Percentiles rank a stretch among this genome's conserved stretches.
These are phyloP conservation scores for Brachyhypopomus gauderio DNA, from an alignment of 2,113 vertebrate genomes.

Conservation along the genomic window DNA sequence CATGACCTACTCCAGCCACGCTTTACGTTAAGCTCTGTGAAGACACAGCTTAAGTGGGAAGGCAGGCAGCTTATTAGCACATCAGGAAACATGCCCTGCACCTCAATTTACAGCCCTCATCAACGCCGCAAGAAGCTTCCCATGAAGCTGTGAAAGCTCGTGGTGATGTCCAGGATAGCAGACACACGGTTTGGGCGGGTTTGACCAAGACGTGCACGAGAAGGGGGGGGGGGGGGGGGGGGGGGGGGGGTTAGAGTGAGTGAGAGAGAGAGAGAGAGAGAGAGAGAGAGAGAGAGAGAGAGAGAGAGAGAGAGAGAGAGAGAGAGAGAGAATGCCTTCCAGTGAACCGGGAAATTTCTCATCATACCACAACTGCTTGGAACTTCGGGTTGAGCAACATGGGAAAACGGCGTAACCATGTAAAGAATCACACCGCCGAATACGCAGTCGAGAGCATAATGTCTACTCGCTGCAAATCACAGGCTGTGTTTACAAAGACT, in stretches of 20 bases:
- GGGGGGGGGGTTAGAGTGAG: too few species aligned
- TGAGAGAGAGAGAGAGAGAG: neutral
- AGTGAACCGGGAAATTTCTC: neutral
- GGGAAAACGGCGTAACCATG: neutral
- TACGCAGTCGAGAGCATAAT: neutral
- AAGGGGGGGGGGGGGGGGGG: too few species aligned
- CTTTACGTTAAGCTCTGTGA: constrained; percentile 41
- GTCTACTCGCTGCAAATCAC: constrained; percentile 7
- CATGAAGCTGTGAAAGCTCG: neutral
- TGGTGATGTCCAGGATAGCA: neutral
- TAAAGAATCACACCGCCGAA: neutral
- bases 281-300: too few species aligned
- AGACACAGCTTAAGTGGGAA: constrained; percentile 35
- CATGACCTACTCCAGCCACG: constrained; percentile 38
- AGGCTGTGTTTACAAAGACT: constrained; percentile 24
- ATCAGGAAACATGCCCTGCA: neutral
- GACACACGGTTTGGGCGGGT: neutral
- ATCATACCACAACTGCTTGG: neutral
- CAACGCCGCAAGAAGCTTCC: neutral
- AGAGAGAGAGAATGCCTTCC: neutral
- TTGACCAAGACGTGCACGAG: neutral
- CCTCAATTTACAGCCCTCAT: neutral
- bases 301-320: too few species aligned
- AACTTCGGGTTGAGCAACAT: neutral
- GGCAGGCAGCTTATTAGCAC: neutral